A percentile compares a stretch with the other conserved stretches of the same genome.
phyloP scores from a whole-genome alignment of 2,113 vertebrate species.

The Menura novaehollandiae region DNA sequence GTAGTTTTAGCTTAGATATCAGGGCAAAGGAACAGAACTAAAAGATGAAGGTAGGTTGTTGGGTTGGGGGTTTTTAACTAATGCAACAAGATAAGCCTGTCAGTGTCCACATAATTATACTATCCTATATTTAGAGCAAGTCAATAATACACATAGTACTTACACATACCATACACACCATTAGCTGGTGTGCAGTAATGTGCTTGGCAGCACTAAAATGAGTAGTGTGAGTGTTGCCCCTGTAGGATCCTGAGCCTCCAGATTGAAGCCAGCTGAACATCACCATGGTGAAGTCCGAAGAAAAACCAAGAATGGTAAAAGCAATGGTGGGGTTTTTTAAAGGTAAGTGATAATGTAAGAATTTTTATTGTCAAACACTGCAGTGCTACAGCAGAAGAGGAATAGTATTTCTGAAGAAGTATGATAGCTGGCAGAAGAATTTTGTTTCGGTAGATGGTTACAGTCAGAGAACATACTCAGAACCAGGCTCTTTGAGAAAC shows the following conservation, averaged over 20 bases:
- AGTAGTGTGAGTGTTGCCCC: neutral
- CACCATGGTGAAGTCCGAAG: neutral
- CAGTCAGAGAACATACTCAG: neutral
- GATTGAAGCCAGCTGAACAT: neutral
- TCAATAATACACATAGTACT: neutral
- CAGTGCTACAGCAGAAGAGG: neutral
- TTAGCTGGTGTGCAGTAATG: neutral
- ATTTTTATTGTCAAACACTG: neutral
- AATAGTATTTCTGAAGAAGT: neutral
- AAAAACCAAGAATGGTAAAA: neutral
- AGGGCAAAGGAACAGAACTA: neutral
- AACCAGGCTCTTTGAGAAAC: neutral
- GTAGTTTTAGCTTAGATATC: neutral
- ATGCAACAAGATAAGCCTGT: neutral
- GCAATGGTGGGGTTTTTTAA: neutral
- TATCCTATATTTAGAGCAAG: neutral
- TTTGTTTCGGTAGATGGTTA: neutral
- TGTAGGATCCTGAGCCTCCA: neutral
- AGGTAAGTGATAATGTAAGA: neutral
- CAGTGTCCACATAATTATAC: neutral
- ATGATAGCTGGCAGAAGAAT: neutral
- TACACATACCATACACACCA: neutral
- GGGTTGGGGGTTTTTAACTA: neutral
- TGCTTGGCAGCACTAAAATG: neutral
- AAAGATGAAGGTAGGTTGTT: neutral